These are phyloP conservation scores for Spisula solida DNA, from an alignment of 2,888 invertebrate species.

Conservation along the genomic window DNA sequence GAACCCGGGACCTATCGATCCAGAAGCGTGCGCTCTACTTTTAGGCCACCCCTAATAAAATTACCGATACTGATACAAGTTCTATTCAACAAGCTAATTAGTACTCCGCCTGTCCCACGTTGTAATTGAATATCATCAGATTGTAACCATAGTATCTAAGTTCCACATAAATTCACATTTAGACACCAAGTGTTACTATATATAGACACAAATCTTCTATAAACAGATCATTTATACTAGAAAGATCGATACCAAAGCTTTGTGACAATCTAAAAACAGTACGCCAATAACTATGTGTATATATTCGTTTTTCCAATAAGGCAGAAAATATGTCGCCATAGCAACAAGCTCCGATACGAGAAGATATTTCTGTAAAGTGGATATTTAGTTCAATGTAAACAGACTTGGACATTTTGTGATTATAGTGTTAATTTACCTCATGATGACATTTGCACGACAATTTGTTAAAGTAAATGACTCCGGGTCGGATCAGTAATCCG, in stretches of 20 bases:
- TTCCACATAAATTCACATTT: background rate
- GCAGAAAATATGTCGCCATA: slow-evolving; percentile 41
- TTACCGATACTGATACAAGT: too few relatives aligned
- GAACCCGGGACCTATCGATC: too few relatives aligned
- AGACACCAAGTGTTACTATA: slow-evolving; percentile 27
- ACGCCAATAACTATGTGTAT: slow-evolving; percentile 18
- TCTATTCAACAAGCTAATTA: too few relatives aligned
- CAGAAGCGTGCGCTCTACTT: too few relatives aligned
- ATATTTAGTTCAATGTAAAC: slow-evolving; percentile 14
- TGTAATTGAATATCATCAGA: too few relatives aligned
- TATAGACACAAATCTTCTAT: slow-evolving; percentile 33
- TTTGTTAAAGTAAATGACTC: background rate
- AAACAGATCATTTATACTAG: slow-evolving; percentile 8
- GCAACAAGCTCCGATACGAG: slow-evolving; percentile 36
- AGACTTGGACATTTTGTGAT: background rate
- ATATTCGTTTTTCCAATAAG: slow-evolving; percentile 22
- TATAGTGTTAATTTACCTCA: background rate
- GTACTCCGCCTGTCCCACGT: too few relatives aligned
- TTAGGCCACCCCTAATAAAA: too few relatives aligned
- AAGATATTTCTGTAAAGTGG: background rate
- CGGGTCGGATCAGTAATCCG: background rate
- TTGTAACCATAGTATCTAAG: background rate
- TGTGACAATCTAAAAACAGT: slow-evolving; percentile 7
- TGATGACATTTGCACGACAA: background rate
- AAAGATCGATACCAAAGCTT: slow-evolving; percentile 16